Conservation (phyloP, 1,140 invertebrate species). For the Diorhabda elongata region DNA sequence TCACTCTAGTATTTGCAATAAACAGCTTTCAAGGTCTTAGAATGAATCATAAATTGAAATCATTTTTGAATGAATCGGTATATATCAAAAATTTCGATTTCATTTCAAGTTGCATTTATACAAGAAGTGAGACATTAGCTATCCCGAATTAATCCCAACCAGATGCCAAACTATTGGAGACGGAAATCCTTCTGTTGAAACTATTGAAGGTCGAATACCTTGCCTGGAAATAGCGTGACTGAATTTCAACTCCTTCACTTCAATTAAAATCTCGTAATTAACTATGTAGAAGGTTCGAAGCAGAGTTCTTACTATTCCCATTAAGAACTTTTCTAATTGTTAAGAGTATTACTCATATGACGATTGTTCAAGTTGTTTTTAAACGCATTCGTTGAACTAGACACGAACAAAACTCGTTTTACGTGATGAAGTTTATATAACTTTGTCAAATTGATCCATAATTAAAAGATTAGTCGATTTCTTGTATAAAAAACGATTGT, state of each 20-base stretch:
- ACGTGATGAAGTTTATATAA: no score
- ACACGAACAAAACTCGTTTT: no score
- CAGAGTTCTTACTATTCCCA: neutral
- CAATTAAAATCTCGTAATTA: constrained; percentile 27
- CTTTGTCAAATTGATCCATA: no score
- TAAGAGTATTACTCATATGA: neutral
- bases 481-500: no score
- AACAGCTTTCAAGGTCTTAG: no score
- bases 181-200: constrained; percentile 9
- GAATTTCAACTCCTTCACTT: constrained; percentile 20
- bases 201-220: constrained; percentile 15
- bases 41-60: no score
- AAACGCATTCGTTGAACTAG: neutral
- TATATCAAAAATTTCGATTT: no score
- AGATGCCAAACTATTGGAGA: constrained; percentile 6
- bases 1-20: no score
- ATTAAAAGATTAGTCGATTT: no score
- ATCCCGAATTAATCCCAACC: constrained; percentile 4
- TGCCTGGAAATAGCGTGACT: constrained; percentile 23
- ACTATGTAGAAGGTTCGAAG: constrained; percentile 17
- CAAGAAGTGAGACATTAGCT: constrained; percentile 6
- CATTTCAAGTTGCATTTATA: no score
- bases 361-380: neutral
- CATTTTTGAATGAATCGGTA: no score
- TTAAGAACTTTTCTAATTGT: neutral